These are phyloP conservation scores for Takifugu bimaculatus DNA, from an alignment of 2,113 vertebrate species.

Conservation along the genomic window DNA sequence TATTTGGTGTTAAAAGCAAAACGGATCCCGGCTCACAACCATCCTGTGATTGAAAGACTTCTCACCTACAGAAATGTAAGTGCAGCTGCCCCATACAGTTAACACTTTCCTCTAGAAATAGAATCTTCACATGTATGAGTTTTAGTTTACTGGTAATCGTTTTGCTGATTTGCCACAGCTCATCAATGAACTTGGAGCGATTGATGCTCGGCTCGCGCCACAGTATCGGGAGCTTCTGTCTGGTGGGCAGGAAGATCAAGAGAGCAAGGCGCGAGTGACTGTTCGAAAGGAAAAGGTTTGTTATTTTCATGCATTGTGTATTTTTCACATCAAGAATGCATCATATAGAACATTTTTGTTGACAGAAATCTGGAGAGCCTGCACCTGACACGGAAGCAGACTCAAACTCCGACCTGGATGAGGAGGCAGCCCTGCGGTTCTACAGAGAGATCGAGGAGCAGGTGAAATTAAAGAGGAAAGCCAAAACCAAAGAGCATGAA, in stretches of 20 bases:
- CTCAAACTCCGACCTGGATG: conserved; percentile 71
- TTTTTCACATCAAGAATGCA: neutral
- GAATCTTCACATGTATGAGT: neutral
- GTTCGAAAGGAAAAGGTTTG: conserved; percentile 46
- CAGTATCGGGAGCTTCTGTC: conserved; percentile 78
- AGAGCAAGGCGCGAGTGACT: conserved; percentile 47
- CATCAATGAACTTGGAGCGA: conserved; percentile 73
- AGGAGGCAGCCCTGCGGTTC: conserved; percentile 79
- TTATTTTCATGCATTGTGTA: neutral
- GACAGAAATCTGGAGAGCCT: conserved; percentile 46
- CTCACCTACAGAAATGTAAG: conserved; percentile 86
- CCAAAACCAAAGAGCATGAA: conserved; percentile 21
- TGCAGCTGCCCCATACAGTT: neutral
- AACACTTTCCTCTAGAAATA: neutral
- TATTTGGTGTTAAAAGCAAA: conserved; percentile 91
- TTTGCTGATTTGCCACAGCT: conserved; percentile 40
- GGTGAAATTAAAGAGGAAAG: conserved; percentile 70
- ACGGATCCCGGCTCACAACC: conserved; percentile 82
- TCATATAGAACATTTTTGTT: neutral
- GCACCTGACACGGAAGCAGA: conserved; percentile 32
- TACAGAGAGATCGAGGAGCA: conserved; percentile 71
- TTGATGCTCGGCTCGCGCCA: conserved; percentile 80
- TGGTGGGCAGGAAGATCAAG: conserved; percentile 27
- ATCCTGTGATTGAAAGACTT: conserved; percentile 91
- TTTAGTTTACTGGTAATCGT: neutral